Evolutionary conservation across 2,797 vertebrate species (phyloP), one percentile per base, ranked within the genome.

Genomic region (Bovichtus variegatus): DNA sequence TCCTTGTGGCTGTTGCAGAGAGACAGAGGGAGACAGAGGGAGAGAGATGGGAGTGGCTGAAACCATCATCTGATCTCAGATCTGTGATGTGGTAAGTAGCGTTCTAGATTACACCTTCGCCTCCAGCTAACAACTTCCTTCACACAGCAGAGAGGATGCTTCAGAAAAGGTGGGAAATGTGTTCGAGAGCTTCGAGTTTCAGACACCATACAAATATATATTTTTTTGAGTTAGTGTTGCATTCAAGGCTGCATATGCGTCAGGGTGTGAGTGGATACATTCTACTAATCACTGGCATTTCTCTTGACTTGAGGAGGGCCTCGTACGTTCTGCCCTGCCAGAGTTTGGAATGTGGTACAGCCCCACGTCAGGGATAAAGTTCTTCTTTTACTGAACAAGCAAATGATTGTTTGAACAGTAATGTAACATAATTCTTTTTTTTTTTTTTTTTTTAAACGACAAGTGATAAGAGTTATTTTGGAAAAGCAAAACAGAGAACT

Each of bases 1-100:
- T 50, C 13, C 36, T 18, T 21, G 43, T 50, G 29, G 61, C 34
- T 68, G 38, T 13, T 41, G 44, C 15, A 44, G 40, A n/a, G 55
- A 50, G 23, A 41, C 0, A 64, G 9, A 21, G 0, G 55, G 47
- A 18, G 6, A 3, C 10, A 43, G 46, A 49, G 44, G 40, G 9
- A 63, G 63, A 18, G 53, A 40, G 43, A 31, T 1, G 23, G 47
- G 43, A 76, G 46, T 4, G 40, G 62, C 25, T 76, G 40, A 61
- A 65, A 53, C 46, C 9, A 71, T 85, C 50, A 74, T 47, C 58
- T 66, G 67, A 81, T 81, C 70, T 72, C 66, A 76, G 60, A 81
- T 78, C 69, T 53, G 60, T 43, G 19, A 46, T 21, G 19, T 76
- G 62, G 19, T 47, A 21, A 34, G 41, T 29, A 40, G 71, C 47